Percentiles rank a stretch among this genome's conserved stretches.
Conservation (phyloP, 23 tunicate genomes). For the Trididemnum nubilum region DNA sequence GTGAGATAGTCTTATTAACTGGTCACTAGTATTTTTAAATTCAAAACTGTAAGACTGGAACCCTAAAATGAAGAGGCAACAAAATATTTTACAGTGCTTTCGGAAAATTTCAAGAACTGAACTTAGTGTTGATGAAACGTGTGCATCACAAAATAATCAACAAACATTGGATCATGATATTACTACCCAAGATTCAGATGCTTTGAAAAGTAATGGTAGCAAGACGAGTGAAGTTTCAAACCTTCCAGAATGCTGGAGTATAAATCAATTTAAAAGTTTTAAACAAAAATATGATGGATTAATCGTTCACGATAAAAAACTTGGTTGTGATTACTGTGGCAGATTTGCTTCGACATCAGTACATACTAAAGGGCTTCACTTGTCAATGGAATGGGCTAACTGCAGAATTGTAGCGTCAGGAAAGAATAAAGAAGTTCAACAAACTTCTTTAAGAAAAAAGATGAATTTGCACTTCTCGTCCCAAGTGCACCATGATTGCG, state of each 20-base stretch:
- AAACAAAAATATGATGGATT: conserved; percentile 59
- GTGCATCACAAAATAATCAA: conserved; percentile 30
- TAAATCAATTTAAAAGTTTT: conserved; percentile 33
- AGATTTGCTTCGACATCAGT: conserved; percentile 37
- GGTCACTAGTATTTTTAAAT: conserved; percentile 30
- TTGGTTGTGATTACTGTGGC: conserved; percentile 59
- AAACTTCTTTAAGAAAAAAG: conserved; percentile 45
- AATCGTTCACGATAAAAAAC: conserved; percentile 33
- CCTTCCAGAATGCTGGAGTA: conserved; percentile 64
- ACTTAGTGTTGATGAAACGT: conserved; percentile 34
- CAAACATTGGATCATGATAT: conserved; percentile 31
- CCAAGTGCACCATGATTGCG: conserved; percentile 33
- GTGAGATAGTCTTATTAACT: conserved; percentile 22
- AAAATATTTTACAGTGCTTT: conserved; percentile 34
- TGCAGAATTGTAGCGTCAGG: conserved; percentile 47
- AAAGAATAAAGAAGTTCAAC: conserved; percentile 31
- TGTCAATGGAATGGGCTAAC: conserved; percentile 51
- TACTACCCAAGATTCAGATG: conserved; percentile 33
- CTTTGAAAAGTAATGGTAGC: conserved; percentile 27
- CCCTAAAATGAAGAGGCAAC: conserved; percentile 34
- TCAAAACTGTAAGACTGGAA: conserved; percentile 33
- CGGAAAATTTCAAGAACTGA: conserved; percentile 32
- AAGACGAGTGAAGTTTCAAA: conserved; percentile 29
- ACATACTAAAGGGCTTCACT: conserved; percentile 32
- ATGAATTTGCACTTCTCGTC: conserved; percentile 39